Base-by-base conservation (phyloP, 2,888 invertebrate genomes). In the Archips crataeganus region DNA sequence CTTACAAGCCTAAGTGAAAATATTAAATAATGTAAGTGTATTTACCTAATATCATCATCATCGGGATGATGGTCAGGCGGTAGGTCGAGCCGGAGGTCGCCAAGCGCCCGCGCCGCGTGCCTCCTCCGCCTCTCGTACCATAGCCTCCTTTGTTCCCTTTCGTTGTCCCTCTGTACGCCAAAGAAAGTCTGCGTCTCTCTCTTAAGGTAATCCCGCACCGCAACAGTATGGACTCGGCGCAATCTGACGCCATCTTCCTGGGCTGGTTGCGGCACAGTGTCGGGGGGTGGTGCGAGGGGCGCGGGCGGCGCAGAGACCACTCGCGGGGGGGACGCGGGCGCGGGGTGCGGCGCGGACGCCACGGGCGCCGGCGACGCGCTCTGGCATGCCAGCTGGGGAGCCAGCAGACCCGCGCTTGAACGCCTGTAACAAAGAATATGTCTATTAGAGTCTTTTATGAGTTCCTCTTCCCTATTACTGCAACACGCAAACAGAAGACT, bases 181-280 rank as follows among this genome's bases (percentile, higher is more conserved):
- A 98, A 98, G 92, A 98, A 98, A 80, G 96, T 97, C 72, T 97
- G 97, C 73, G 98, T 97, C 87, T 97, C 97, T 79, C 96, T 95
- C 86, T 96, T 97, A 84, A 98, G 96, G 89, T 96, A 97, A 85
- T 96, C 93, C 77, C 94, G 86, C 64, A 94, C 93, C n/a, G 90
- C 93, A 10, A 92, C 87, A 0, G 93, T 93, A 78, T 93, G 92
- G 3, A 83, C 90, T 69, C 92, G 83, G 69, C 94, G 89, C 79
- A 94, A 92, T 90, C 93, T 87, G 77, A 94, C 93, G 66, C 91
- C 93, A 77, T 92, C 91, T 85, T 95, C 92, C 74, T 91, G 91
- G 74, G 85, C 87, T 47, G 91, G 90, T 82, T 90, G 93, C 15
- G 93, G 93, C 70, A 86, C 90, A 47, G 87, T 82, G 75, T 89